Conservation (phyloP, 1,140 invertebrate genomes). For the Pollicipes pollicipes region DNA sequence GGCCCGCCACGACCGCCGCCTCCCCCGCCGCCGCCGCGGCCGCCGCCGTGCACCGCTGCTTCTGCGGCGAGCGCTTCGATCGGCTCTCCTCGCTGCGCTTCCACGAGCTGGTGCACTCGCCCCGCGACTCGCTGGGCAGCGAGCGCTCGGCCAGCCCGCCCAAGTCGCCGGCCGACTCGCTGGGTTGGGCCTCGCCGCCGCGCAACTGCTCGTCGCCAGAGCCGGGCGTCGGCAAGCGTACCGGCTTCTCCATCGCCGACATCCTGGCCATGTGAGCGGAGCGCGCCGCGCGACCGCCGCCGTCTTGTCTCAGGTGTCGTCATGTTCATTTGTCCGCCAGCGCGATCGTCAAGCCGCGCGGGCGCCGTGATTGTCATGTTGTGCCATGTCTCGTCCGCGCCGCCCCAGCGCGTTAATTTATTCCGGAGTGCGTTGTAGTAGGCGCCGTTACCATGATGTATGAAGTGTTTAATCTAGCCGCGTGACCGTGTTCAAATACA, state of each 20-base stretch:
- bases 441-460: no score
- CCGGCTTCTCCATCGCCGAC: constrained; percentile 51
- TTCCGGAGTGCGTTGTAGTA: neutral
- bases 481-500: no score
- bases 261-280: constrained; percentile 35
- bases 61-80: constrained; percentile 14
- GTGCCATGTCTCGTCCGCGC: no score
- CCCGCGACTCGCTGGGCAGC: neutral
- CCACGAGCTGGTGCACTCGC: constrained; percentile 15
- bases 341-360: no score
- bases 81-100: constrained; percentile 15
- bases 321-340: neutral
- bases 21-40: neutral
- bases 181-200: neutral
- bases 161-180: neutral
- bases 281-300: no score
- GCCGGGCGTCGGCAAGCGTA: constrained; percentile 29
- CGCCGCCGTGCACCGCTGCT: constrained; percentile 13
- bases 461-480: no score
- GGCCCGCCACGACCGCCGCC: neutral
- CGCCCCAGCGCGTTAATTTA: no score
- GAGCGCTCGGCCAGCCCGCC: neutral
- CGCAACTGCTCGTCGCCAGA: neutral
- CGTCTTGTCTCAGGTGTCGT: neutral
- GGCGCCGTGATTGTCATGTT: neutral